These are phyloP conservation scores for Oxytorus armatus DNA, from an alignment of 2,888 invertebrate genomes.

Conservation along the genomic window DNA sequence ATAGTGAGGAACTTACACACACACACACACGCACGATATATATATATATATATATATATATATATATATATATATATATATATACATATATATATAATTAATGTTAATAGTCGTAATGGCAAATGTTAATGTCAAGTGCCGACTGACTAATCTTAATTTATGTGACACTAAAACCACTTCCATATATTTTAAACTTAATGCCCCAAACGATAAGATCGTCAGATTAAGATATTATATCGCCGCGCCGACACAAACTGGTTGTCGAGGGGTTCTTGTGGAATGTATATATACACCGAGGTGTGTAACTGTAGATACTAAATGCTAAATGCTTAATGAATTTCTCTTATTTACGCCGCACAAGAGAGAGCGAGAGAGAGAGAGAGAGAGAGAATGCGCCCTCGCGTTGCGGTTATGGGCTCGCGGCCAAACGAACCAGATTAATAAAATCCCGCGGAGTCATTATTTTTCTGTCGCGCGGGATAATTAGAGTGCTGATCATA, in stretches of 20 bases:
- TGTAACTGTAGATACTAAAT: slow-evolving; percentile 71
- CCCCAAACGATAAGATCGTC: slow-evolving; percentile 76
- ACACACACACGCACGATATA: background rate
- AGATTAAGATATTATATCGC: slow-evolving; percentile 80
- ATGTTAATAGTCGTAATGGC: slow-evolving; percentile 79
- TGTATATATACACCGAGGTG: slow-evolving; percentile 63
- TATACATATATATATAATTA: slow-evolving; percentile 73
- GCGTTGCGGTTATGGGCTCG: slow-evolving; percentile 29
- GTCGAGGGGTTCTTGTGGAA: slow-evolving; percentile 65
- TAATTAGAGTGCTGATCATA: slow-evolving; percentile 66
- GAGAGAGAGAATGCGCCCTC: background rate
- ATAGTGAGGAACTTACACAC: background rate
- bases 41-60: slow-evolving; percentile 58
- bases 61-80: background rate
- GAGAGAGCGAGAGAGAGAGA: slow-evolving; percentile 13
- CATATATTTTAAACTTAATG: slow-evolving; percentile 76
- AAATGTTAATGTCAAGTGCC: slow-evolving; percentile 80
- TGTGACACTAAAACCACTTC: slow-evolving; percentile 77
- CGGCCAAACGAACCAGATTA: slow-evolving; percentile 61
- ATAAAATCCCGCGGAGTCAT: slow-evolving; percentile 66
- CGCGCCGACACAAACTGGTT: slow-evolving; percentile 74
- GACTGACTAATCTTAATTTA: slow-evolving; percentile 80
- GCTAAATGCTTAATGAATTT: slow-evolving; percentile 76
- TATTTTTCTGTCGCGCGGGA: slow-evolving; percentile 66
- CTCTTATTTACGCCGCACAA: slow-evolving; percentile 69